A percentile compares a stretch with the other conserved stretches of the same genome.
phyloP scores from a whole-genome alignment of 2,113 vertebrate genomes.

The Apteryx mantelli region DNA sequence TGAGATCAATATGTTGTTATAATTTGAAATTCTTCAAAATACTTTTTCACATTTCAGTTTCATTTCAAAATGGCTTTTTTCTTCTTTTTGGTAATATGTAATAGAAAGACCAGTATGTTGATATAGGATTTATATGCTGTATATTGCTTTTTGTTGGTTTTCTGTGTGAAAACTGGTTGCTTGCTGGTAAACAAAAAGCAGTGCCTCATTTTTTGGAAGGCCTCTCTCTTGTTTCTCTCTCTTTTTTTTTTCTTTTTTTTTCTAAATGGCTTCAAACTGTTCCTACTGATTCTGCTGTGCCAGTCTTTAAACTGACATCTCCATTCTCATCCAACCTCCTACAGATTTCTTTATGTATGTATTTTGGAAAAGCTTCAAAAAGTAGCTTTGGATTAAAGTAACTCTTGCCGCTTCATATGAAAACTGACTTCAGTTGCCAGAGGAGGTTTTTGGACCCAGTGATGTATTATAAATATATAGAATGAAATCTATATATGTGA shows the following conservation, averaged over 20 bases:
- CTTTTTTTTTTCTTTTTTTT: too few species aligned
- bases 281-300: not conserved
- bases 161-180: not conserved
- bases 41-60: not conserved
- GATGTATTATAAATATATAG: not conserved
- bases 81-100: not conserved
- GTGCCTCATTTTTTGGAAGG: not conserved
- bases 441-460: not conserved
- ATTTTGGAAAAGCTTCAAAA: conserved; percentile 3
- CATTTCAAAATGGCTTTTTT: not conserved
- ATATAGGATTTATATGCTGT: not conserved
- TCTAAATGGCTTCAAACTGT: not conserved
- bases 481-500: not conserved
- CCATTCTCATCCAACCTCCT: not conserved
- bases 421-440: not conserved
- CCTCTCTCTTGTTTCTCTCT: fast-evolving
- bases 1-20: not conserved
- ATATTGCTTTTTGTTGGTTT: not conserved
- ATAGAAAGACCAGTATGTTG: not conserved
- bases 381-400: not conserved
- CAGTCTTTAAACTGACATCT: not conserved
- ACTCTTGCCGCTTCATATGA: not conserved
- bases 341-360: not conserved
- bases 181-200: not conserved
- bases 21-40: not conserved